phyloP scores from a whole-genome alignment of 2,113 vertebrate genomes.

The Emberiza fucata region DNA sequence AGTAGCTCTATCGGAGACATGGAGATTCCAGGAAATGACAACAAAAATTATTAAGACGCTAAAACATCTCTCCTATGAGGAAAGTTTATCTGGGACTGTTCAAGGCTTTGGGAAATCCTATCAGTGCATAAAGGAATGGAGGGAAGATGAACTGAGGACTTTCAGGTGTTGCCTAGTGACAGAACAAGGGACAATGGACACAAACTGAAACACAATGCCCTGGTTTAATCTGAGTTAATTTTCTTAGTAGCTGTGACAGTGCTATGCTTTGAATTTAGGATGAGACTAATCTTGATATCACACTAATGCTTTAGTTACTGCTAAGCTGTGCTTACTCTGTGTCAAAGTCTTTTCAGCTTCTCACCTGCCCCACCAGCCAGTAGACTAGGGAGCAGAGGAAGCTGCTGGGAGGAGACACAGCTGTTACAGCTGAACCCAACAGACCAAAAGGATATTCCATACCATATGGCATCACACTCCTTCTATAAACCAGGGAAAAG shows the following conservation, averaged over 20 bases:
- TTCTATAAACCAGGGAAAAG: background rate
- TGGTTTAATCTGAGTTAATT: background rate
- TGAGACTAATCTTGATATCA: background rate
- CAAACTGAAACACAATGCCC: background rate
- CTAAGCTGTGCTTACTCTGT: background rate
- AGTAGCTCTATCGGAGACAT: background rate
- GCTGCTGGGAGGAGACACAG: background rate
- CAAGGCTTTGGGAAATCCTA: background rate
- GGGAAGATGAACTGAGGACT: background rate
- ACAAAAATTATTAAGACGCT: background rate
- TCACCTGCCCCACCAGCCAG: fast-evolving
- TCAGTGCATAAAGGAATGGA: background rate
- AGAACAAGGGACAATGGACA: background rate
- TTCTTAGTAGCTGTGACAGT: background rate
- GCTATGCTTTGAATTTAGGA: background rate
- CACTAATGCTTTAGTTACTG: background rate
- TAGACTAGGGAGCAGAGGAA: background rate
- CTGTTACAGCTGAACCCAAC: background rate
- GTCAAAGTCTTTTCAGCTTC: background rate
- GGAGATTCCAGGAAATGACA: background rate
- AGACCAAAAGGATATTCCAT: background rate
- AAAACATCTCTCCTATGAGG: background rate
- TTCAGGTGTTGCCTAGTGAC: background rate
- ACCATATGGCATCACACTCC: background rate
- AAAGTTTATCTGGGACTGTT: background rate